phyloP scores from a whole-genome alignment of 2,888 invertebrate genomes.

The Scaptomyza caliginosa region DNA sequence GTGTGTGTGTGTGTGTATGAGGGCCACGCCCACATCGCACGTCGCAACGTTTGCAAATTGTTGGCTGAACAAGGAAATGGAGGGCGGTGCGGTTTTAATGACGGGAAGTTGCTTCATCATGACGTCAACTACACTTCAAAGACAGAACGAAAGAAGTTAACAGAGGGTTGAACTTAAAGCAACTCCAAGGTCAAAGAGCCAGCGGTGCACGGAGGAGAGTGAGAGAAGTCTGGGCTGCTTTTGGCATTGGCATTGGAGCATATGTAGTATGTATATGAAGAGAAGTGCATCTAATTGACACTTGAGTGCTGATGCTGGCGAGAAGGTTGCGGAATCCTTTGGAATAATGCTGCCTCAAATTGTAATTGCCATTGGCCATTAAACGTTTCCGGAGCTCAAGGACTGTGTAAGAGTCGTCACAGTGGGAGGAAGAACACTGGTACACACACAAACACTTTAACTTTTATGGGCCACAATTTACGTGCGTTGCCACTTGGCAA shows the following conservation, averaged over 20 bases:
- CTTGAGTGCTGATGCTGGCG: slow-evolving; percentile 62
- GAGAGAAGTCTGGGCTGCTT: slow-evolving; percentile 5
- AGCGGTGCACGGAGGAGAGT: background rate
- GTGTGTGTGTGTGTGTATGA: slow-evolving; percentile 6
- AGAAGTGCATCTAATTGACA: slow-evolving; percentile 77
- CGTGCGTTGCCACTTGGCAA: slow-evolving; percentile 54
- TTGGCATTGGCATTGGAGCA: slow-evolving; percentile 35
- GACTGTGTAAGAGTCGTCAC: background rate
- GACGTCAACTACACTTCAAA: slow-evolving; percentile 63
- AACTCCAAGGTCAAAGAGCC: slow-evolving; percentile 29
- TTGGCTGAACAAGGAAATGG: slow-evolving; percentile 16
- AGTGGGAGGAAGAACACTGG: slow-evolving; percentile 31
- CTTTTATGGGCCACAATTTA: slow-evolving; percentile 72
- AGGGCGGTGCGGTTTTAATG: slow-evolving; percentile 45
- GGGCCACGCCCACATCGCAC: slow-evolving; percentile 49
- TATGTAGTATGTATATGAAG: slow-evolving; percentile 26
- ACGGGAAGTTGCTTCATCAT: slow-evolving; percentile 64
- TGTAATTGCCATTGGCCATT: slow-evolving; percentile 63
- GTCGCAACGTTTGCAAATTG: slow-evolving; percentile 51
- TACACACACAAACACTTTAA: slow-evolving; percentile 35
- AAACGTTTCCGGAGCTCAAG: slow-evolving; percentile 47
- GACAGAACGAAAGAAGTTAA: slow-evolving; percentile 15
- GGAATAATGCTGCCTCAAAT: slow-evolving; percentile 46
- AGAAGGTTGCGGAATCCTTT: slow-evolving; percentile 51
- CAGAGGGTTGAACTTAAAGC: slow-evolving; percentile 45